phyloP scores from a whole-genome alignment of 2,113 vertebrate species.

The Pedetes capensis region DNA sequence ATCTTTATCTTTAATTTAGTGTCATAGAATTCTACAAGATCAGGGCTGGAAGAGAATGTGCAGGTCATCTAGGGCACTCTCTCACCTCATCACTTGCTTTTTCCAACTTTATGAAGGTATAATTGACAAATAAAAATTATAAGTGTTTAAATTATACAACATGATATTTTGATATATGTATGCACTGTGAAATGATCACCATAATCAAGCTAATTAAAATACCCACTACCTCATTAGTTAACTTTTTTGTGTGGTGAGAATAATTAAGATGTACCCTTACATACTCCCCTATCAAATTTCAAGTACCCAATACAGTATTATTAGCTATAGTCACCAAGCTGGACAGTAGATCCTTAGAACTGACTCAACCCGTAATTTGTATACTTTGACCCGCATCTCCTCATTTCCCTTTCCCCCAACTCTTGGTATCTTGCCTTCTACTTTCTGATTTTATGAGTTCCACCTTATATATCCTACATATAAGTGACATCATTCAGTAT shows the following conservation, averaged over 20 bases:
- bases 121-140: neutral
- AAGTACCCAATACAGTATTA: neutral
- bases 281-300: neutral
- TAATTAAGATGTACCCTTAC: neutral
- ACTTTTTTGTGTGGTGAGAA: neutral
- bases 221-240: neutral
- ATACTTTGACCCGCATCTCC: neutral
- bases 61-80: neutral
- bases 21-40: neutral
- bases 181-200: neutral
- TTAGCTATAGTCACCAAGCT: neutral
- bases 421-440: neutral
- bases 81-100: neutral
- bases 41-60: neutral
- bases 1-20: constrained; percentile 17
- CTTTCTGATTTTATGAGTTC: neutral
- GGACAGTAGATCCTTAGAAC: neutral
- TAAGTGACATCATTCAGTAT: neutral
- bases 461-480: neutral
- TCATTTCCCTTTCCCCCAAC: neutral
- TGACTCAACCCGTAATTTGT: neutral
- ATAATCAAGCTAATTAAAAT: neutral
- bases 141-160: neutral
- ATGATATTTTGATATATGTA: neutral
- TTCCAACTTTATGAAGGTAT: neutral